phyloP scores from a whole-genome alignment of 2,113 vertebrate genomes.

The Cochlearius cochlearius region DNA sequence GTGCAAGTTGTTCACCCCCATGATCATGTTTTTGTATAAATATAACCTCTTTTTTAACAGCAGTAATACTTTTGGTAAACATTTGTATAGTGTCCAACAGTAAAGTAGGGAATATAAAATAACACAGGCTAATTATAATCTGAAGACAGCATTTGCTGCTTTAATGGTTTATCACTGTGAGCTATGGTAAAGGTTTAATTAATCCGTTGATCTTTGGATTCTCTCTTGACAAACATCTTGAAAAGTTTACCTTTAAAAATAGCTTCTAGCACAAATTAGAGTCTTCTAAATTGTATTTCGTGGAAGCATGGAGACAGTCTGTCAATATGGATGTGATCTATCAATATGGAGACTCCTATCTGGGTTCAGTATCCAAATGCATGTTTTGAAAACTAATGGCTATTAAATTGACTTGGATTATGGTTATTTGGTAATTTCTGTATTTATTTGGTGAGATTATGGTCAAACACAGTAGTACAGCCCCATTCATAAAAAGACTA shows the following conservation, averaged over 20 bases:
- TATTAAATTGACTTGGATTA: not conserved
- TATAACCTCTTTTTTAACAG: not conserved
- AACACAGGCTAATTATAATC: not conserved
- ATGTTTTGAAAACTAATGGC: not conserved
- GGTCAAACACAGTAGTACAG: not conserved
- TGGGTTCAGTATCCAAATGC: not conserved
- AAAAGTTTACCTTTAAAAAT: not conserved
- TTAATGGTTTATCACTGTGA: not conserved
- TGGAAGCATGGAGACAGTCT: not conserved
- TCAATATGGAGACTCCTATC: not conserved
- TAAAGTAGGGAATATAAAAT: not conserved
- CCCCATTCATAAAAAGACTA: not conserved
- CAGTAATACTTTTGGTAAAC: not conserved
- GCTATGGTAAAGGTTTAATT: not conserved
- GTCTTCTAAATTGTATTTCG: conserved; percentile 68
- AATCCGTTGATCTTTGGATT: not conserved
- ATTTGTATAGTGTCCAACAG: not conserved
- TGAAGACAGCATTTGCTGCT: not conserved
- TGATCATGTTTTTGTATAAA: not conserved
- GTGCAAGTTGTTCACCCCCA: not conserved
- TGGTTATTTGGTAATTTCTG: not conserved
- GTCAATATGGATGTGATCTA: not conserved
- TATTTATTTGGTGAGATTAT: not conserved
- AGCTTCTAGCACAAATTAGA: not conserved
- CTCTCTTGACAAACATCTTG: not conserved